Evolutionary conservation across 2,888 invertebrate genomes (phyloP).

Genomic region (Schrankia costaestrigalis): DNA sequence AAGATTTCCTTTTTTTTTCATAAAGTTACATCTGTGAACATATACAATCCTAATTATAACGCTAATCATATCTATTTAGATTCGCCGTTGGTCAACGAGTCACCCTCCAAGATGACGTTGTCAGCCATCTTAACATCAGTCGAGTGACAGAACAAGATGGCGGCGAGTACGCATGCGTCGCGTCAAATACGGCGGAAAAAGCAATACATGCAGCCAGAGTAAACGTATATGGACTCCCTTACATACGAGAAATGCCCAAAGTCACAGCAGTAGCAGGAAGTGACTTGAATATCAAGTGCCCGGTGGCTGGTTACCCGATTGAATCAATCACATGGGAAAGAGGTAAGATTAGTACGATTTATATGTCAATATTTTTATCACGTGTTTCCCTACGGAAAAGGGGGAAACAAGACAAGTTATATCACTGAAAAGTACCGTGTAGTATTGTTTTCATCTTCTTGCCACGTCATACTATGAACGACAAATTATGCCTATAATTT

Average conservation of each 20-base stretch:
- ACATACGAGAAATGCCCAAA: conserved; percentile 92
- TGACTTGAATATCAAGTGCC: conserved; percentile 92
- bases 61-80: conserved; percentile 72
- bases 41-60: too few relatives aligned
- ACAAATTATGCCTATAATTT: too few relatives aligned
- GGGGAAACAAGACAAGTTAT: too few relatives aligned
- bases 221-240: conserved; percentile 93
- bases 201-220: conserved; percentile 91
- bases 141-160: conserved; percentile 94
- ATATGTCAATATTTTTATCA: too few relatives aligned
- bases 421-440: too few relatives aligned
- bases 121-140: conserved; percentile 95
- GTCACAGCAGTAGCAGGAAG: conserved; percentile 92
- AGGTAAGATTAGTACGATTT: conserved; percentile 76
- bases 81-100: conserved; percentile 96
- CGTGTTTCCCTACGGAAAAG: too few relatives aligned
- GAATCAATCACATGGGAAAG: conserved; percentile 94
- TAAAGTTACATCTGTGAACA: too few relatives aligned
- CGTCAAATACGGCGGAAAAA: conserved; percentile 90
- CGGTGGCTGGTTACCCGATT: conserved; percentile 94
- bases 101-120: conserved; percentile 94
- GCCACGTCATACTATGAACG: too few relatives aligned
- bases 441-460: too few relatives aligned
- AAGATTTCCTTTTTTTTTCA: too few relatives aligned
- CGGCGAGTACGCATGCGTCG: conserved; percentile 92